A percentile compares a stretch with the other conserved stretches of the same genome.
Conservation (phyloP, 2,797 vertebrate genomes). For the Poecilia gillii region DNA sequence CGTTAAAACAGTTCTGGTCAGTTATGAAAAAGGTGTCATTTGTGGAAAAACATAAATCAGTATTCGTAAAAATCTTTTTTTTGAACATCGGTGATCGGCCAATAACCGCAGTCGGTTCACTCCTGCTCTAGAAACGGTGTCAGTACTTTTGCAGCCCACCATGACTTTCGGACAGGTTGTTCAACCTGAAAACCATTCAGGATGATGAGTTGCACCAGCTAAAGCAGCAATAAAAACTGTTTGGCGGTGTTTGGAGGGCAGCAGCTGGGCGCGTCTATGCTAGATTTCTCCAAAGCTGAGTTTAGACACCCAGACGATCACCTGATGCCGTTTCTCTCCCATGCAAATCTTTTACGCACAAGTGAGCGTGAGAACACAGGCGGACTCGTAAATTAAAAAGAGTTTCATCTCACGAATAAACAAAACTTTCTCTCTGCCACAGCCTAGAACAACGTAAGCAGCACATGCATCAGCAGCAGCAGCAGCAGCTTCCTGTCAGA, state of each 20-base stretch:
- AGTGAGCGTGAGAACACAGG: not conserved
- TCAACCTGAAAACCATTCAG: not conserved
- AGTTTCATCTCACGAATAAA: not conserved
- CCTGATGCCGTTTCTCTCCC: not conserved
- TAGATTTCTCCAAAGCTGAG: not conserved
- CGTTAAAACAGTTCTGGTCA: too few relatives aligned
- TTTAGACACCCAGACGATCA: too few relatives aligned
- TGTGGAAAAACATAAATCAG: too few relatives aligned
- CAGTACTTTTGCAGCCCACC: not conserved
- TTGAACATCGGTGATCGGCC: too few relatives aligned
- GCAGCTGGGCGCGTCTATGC: not conserved
- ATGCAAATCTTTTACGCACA: not conserved
- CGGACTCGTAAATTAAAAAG: not conserved
- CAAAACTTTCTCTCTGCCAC: not conserved
- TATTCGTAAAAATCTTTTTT: too few relatives aligned
- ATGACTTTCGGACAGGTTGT: not conserved
- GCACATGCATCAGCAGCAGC: not conserved
- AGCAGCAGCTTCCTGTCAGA: not conserved
- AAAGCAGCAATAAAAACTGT: not conserved
- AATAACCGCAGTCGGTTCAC: too few relatives aligned
- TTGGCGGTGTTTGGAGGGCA: not conserved
- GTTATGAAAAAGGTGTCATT: too few relatives aligned
- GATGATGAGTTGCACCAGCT: not conserved
- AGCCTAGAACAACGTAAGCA: not conserved
- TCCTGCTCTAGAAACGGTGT: not conserved